These are phyloP conservation scores for Odontamblyopus rebecca DNA, from an alignment of 2,797 vertebrate species.

Conservation along the genomic window DNA sequence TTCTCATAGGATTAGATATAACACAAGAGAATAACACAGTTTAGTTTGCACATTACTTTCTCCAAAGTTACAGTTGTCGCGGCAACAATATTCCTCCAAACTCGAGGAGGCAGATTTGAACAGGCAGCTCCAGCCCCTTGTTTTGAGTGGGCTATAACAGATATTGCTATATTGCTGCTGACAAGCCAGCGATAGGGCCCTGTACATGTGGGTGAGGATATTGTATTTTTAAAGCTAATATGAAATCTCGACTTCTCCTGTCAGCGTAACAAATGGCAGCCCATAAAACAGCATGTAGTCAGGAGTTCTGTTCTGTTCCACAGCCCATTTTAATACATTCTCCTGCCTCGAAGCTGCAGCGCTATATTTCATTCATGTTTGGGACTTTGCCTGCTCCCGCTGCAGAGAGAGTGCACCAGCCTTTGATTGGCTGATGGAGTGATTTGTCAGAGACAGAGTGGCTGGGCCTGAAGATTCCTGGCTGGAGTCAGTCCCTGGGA, in stretches of 20 bases:
- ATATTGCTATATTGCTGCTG: conserved; percentile 8
- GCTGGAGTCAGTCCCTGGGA: conserved; percentile 42
- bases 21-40: no score
- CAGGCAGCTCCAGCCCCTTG: background rate
- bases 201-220: conserved; percentile 15
- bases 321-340: background rate
- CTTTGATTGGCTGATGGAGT: conserved; percentile 52
- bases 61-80: no score
- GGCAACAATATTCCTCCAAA: background rate
- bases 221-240: conserved; percentile 19
- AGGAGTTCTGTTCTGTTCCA: conserved; percentile 3
- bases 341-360: background rate
- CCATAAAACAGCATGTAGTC: conserved; percentile 18
- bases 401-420: background rate
- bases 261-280: conserved; percentile 14
- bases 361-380: conserved; percentile 10
- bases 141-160: conserved; percentile 9
- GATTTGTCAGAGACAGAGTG: conserved; percentile 55
- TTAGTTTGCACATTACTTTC: no score
- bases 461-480: conserved; percentile 66
- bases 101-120: background rate
- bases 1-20: no score
- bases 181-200: background rate
- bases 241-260: conserved; percentile 10
- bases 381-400: conserved; percentile 1